A percentile compares a stretch with the other conserved stretches of the same genome.
Conservation (phyloP, 2,113 vertebrate species). For the Nesoenas mayeri region DNA sequence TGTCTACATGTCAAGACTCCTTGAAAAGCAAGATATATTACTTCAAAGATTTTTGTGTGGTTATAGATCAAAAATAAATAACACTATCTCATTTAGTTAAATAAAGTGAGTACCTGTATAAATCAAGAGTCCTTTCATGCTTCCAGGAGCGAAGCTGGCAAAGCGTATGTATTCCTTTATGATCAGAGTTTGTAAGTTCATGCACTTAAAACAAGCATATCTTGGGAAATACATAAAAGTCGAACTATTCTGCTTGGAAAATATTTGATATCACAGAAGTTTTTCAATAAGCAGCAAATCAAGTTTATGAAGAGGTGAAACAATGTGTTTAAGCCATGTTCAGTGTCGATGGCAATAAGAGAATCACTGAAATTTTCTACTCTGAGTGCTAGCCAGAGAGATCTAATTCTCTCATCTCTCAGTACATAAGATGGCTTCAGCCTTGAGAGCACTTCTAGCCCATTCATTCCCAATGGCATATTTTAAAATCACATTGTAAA, state of each 20-base stretch:
- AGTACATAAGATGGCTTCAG: not conserved
- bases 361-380: not conserved
- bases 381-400: not conserved
- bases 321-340: not conserved
- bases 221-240: not conserved
- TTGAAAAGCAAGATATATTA: conserved; percentile 56
- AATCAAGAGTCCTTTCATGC: conserved; percentile 38
- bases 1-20: conserved; percentile 20
- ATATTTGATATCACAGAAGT: not conserved
- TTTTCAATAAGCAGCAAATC: not conserved
- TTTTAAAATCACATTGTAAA: not conserved
- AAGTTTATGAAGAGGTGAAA: not conserved
- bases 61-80: conserved; percentile 67
- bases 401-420: not conserved
- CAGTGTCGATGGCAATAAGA: not conserved
- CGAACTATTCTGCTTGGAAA: not conserved
- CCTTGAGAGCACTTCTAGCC: not conserved
- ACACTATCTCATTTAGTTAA: conserved; percentile 51
- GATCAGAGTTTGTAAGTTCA: not conserved
- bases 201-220: not conserved
- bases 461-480: not conserved
- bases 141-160: not conserved
- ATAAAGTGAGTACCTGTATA: conserved; percentile 50
- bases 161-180: not conserved
- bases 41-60: conserved; percentile 43